Evolutionary conservation across 1,140 invertebrate species (phyloP).

Genomic region (Drosophila pachea): DNA sequence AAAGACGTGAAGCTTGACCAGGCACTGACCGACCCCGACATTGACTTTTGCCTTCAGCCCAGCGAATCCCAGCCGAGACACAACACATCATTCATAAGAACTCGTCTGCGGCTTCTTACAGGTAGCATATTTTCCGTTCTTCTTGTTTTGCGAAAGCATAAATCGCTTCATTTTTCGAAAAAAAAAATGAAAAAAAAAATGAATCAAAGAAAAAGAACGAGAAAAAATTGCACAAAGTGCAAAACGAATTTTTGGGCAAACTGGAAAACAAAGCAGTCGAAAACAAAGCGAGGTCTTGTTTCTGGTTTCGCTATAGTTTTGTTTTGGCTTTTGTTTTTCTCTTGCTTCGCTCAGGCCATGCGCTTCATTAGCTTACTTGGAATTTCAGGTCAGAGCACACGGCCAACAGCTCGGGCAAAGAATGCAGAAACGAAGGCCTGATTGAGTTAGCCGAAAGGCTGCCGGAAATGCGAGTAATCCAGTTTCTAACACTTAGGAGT

Average conservation of each 20-base stretch:
- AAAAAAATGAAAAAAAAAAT: constrained; percentile 31
- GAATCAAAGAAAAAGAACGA: not conserved
- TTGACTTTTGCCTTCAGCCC: constrained; percentile 9
- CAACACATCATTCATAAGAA: constrained; percentile 63
- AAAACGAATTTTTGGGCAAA: constrained; percentile 35
- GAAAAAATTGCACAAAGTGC: constrained; percentile 33
- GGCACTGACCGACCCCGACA: constrained; percentile 42
- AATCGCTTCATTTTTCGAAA: constrained; percentile 24
- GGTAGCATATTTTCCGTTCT: constrained; percentile 34
- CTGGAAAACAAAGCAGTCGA: constrained; percentile 27
- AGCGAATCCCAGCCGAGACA: constrained; percentile 9
- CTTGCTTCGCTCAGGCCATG: constrained; percentile 36
- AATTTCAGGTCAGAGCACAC: constrained; percentile 59
- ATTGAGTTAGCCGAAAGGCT: not conserved
- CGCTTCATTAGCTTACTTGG: constrained; percentile 64
- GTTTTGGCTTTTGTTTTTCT: constrained; percentile 10
- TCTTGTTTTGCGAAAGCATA: not conserved
- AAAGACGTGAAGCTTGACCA: constrained; percentile 48
- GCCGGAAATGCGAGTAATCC: not conserved
- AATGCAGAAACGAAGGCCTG: constrained; percentile 9
- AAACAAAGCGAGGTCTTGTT: constrained; percentile 43
- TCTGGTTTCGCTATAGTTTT: constrained; percentile 7
- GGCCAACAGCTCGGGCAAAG: constrained; percentile 7
- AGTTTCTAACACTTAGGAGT: constrained; percentile 1
- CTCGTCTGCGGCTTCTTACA: constrained; percentile 29